A percentile compares a stretch with the other conserved stretches of the same genome.
phyloP scores from a whole-genome alignment of 2,888 invertebrate species.

The Salpingus planirostris region DNA sequence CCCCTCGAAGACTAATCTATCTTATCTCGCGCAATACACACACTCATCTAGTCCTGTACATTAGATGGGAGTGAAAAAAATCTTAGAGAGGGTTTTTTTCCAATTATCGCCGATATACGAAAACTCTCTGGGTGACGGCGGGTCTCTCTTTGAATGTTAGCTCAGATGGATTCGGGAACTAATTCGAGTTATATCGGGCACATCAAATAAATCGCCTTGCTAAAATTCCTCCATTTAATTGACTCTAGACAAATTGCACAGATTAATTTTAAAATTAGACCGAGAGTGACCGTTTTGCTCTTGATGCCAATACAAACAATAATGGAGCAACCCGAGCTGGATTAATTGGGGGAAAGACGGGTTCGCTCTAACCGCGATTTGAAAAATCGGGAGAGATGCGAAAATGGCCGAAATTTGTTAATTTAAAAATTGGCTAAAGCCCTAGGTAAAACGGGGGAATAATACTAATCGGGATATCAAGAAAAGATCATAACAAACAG shows the following conservation, averaged over 20 bases:
- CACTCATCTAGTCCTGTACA: too few relatives aligned
- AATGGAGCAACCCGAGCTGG: background rate
- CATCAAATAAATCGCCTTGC: conserved; percentile 13
- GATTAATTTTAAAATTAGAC: conserved; percentile 21
- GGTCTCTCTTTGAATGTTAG: conserved; percentile 11
- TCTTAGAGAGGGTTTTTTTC: too few relatives aligned
- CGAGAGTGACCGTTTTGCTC: conserved; percentile 1
- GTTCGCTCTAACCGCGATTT: too few relatives aligned
- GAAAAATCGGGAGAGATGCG: too few relatives aligned
- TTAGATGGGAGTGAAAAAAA: too few relatives aligned
- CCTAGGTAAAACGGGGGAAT: too few relatives aligned
- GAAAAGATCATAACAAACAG: too few relatives aligned
- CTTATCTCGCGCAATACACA: conserved; percentile 21
- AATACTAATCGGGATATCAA: too few relatives aligned
- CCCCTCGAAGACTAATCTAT: conserved; percentile 24
- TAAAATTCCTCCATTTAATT: conserved; percentile 15
- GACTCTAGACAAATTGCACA: conserved; percentile 18
- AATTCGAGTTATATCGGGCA: conserved; percentile 14
- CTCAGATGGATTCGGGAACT: conserved; percentile 7
- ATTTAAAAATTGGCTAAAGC: too few relatives aligned
- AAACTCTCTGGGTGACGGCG: too few relatives aligned
- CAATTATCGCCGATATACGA: too few relatives aligned
- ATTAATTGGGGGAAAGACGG: background rate
- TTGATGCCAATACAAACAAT: conserved; percentile 17
- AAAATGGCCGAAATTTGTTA: too few relatives aligned